Evolutionary conservation across 2,113 vertebrate genomes (phyloP).

Genomic region (Ceratotherium simum): DNA sequence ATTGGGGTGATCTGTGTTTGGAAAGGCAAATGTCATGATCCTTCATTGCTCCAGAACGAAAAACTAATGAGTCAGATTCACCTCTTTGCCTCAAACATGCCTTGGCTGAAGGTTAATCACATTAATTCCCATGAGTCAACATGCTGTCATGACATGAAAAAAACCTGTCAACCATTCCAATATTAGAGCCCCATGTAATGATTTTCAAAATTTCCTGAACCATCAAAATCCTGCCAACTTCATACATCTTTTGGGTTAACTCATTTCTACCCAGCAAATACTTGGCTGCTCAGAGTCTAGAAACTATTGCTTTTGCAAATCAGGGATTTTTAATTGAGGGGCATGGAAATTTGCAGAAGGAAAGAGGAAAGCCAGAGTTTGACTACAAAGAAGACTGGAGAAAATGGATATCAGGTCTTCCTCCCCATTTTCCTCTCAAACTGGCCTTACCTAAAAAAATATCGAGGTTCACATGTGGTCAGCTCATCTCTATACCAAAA

Average conservation of each 20-base stretch:
- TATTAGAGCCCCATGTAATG: background rate
- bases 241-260: background rate
- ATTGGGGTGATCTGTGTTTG: background rate
- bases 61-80: slow-evolving; percentile 23
- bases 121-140: background rate
- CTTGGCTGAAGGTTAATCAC: slow-evolving; percentile 8
- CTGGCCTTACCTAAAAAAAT: background rate
- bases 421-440: background rate
- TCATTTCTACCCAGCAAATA: slow-evolving; percentile 32
- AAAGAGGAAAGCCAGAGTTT: background rate
- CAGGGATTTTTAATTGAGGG: background rate
- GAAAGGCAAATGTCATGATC: background rate
- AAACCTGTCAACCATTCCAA: background rate
- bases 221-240: background rate
- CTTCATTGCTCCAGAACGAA: background rate
- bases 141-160: background rate
- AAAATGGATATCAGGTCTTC: background rate
- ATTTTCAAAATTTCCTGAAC: background rate
- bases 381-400: background rate
- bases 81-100: background rate
- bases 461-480: background rate
- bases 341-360: background rate
- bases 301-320: slow-evolving; percentile 1
- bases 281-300: background rate
- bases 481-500: background rate